phyloP scores from a whole-genome alignment of 1,140 invertebrate genomes.

The Holotrichia oblita region DNA sequence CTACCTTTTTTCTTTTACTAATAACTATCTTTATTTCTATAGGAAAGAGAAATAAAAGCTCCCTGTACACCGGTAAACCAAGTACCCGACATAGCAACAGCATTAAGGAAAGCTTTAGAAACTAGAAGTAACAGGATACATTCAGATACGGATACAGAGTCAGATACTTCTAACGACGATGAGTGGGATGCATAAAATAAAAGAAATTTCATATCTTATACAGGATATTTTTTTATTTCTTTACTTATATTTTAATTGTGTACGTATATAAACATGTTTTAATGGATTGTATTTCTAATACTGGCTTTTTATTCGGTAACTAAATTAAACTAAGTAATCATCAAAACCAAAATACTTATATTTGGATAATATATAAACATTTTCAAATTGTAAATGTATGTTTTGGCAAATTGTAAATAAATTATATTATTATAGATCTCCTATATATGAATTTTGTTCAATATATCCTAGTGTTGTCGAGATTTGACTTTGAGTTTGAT shows the following conservation, averaged over 20 bases:
- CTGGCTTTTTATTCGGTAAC: slow-evolving; percentile 26
- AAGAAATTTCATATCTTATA: background rate
- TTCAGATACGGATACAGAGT: slow-evolving; percentile 68
- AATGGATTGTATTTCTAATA: slow-evolving; percentile 31
- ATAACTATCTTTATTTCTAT: background rate
- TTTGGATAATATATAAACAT: slow-evolving; percentile 19
- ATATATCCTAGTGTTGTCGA: no score
- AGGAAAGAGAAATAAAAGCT: slow-evolving; percentile 55
- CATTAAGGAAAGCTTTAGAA: slow-evolving; percentile 79
- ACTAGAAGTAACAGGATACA: slow-evolving; percentile 77
- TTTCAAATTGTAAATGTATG: slow-evolving; percentile 13
- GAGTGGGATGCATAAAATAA: slow-evolving; percentile 70
- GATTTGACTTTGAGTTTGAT: no score
- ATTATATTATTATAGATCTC: slow-evolving; percentile 20
- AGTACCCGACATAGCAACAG: slow-evolving; percentile 75
- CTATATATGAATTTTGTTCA: background rate
- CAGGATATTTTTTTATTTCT: background rate
- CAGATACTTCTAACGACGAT: slow-evolving; percentile 68
- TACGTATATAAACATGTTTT: slow-evolving; percentile 10
- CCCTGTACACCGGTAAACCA: slow-evolving; percentile 47
- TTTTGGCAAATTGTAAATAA: slow-evolving; percentile 21
- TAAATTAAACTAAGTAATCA: slow-evolving; percentile 22
- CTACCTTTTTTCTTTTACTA: no score
- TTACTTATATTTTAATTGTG: slow-evolving; percentile 32
- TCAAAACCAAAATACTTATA: background rate